phyloP scores from a whole-genome alignment of 2,888 invertebrate species.

The Himalopsyche japonica region DNA sequence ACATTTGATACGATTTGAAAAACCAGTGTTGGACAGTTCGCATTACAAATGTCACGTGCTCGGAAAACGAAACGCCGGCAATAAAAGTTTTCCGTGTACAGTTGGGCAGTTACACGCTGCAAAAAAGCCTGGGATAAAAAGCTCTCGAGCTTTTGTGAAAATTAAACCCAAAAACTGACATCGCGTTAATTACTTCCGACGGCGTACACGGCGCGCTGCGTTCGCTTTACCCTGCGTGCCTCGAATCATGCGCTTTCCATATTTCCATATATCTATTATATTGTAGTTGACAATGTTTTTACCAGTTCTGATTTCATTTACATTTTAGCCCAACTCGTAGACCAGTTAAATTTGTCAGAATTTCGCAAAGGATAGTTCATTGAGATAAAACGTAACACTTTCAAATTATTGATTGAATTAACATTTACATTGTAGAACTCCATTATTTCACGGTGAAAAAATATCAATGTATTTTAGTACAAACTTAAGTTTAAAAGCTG shows the following conservation, averaged over 20 bases:
- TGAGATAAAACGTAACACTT: too few relatives aligned
- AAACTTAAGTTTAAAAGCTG: too few relatives aligned
- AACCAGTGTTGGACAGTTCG: slow-evolving; percentile 21
- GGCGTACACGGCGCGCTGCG: background rate
- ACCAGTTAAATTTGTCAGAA: too few relatives aligned
- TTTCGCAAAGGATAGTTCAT: too few relatives aligned
- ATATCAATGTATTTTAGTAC: too few relatives aligned
- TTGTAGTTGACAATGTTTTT: background rate
- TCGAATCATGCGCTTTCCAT: background rate
- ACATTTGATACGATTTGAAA: slow-evolving; percentile 18
- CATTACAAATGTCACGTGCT: slow-evolving; percentile 19
- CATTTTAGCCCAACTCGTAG: too few relatives aligned
- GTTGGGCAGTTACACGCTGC: slow-evolving; percentile 4
- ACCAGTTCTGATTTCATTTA: background rate
- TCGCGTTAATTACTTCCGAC: slow-evolving; percentile 10
- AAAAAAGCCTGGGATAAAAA: slow-evolving; percentile 6
- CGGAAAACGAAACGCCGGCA: slow-evolving; percentile 18
- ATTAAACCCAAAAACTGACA: slow-evolving; percentile 10
- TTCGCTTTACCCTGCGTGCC: background rate
- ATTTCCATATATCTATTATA: background rate
- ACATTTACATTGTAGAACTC: too few relatives aligned
- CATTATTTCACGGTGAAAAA: too few relatives aligned
- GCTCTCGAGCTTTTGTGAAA: slow-evolving; percentile 7
- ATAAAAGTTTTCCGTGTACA: slow-evolving; percentile 18
- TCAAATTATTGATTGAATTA: too few relatives aligned